Base-by-base conservation (phyloP, 2,113 vertebrate genomes). In the Perognathus longimembris region DNA sequence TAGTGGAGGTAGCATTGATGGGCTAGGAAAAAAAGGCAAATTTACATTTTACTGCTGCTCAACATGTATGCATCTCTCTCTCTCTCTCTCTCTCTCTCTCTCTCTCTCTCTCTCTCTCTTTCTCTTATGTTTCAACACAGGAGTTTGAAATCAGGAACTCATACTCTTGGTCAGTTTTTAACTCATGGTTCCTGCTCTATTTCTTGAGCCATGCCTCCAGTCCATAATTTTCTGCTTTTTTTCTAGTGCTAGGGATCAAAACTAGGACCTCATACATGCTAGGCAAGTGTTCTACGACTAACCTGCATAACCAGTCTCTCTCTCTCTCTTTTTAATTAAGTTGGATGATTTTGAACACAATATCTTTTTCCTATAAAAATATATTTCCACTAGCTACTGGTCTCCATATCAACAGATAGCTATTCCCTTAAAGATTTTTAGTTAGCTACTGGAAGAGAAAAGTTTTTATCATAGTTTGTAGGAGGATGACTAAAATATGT, bases 401-500 rank as follows among this genome's bases (percentile, higher is more conserved):
- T 82, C 57, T 93, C 90, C 57, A 67, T 42, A 17, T 69, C 76
- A 79, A 90, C 71, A 85, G 63, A 42, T 50, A 89, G 21, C 17
- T 69, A 20, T 88, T 90, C 93, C 34, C 57, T 34, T 88, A 90
- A 71, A 59, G 36, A 79, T 21, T 90, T 85, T 92, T 66, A 80
- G 38, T 85, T 81, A 74, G 61, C 63, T 77, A 82, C 7, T 79
- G 69, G 63, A 14, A 78, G 26, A 73, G 40, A 10, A 78, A 50
- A 54, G 73, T 70, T 76, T 92, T 93, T 22, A 59, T 80, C 59
- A 81, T 38, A 70, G 18, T 36, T 66, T 38, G 6, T 54, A 92
- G 15, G 17, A 89, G 4, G 67, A 61, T 34, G 36, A 70, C 67
- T 83, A 76, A 94, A 74, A 86, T 67, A 63, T 24, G n/a, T 87